Percentiles rank a stretch among this genome's conserved stretches.
phyloP scores from a whole-genome alignment of 2,113 vertebrate species.

The Lagenorhynchus albirostris region DNA sequence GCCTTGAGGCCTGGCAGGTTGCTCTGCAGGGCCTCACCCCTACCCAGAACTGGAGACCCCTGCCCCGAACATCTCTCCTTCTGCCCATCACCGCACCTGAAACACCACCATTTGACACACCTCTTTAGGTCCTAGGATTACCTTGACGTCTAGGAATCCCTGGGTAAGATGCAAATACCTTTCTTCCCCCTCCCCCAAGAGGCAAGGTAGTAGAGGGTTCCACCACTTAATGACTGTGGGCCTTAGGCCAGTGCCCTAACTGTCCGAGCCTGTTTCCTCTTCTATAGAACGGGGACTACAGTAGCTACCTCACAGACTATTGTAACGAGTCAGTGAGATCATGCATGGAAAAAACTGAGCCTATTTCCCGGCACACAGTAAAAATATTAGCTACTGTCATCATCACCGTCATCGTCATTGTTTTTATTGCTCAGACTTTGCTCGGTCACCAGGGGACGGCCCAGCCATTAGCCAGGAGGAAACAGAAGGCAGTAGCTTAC shows the following conservation, averaged over 20 bases:
- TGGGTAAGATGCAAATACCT: background rate
- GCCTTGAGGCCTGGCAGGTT: background rate
- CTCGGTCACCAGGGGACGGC: background rate
- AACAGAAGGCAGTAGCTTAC: background rate
- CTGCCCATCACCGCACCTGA: background rate
- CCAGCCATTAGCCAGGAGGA: background rate
- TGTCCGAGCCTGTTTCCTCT: background rate
- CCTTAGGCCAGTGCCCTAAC: background rate
- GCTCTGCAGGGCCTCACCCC: background rate
- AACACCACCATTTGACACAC: background rate
- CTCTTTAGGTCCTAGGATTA: background rate
- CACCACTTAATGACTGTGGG: background rate
- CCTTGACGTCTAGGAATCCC: background rate
- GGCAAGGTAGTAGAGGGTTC: background rate
- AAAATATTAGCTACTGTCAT: background rate
- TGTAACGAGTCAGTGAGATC: background rate
- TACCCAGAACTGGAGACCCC: background rate
- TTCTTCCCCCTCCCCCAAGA: background rate
- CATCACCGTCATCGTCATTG: too few relatives aligned
- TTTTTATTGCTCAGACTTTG: background rate
- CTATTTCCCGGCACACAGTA: background rate
- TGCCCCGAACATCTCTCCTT: background rate
- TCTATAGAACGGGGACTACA: background rate
- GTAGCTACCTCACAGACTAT: background rate
- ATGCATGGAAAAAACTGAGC: background rate